Base-by-base conservation (phyloP, 2,113 vertebrate genomes). In the Odontophorus gujanensis region DNA sequence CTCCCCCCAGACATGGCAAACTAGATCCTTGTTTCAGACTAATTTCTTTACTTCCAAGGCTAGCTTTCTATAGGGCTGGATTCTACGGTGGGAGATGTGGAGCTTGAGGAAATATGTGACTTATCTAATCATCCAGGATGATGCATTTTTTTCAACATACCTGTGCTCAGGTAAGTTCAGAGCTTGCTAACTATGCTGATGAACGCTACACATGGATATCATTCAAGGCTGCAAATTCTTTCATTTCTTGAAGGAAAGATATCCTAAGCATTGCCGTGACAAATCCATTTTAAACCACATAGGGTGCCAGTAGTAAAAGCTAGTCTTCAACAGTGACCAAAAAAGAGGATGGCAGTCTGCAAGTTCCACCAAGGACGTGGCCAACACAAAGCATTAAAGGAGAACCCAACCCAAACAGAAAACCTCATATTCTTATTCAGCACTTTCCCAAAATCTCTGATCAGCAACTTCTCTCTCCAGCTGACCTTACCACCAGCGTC, bases 361-460 rank as follows among this genome's bases (percentile, higher is more conserved):
- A 47, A 51, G n/a, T 47, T 20, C 50, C 17, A 77, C n/a, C 32
- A 65, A 73, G n/a, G 50, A 53, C 0, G 0, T 17, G 34, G 45
- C 22, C 47, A 43, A 74, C 43, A 43, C 6, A 75, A 82, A 86
- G 30, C 50, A 57, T 66, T 28, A 79, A 89, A 42, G 25, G 17
- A 38, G 20, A 89, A 51, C 40, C 30, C 45, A 61, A 80, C 8
- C 18, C 45, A 66, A 71, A 71, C n/a, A 76, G 57, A 87, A 69
- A 34, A 76, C 55, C 5, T 59, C 25, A 36, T 48, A 36, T 42
- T 75, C 30, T 7, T 19, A 34, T 32, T 69, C 59, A 45, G 11
- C 11, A 5, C 10, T 74, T 45, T 8, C 42, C 26, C 11, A 0
- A 0, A 5, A 47, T 45, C 79, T 89, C 69, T 87, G 19, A 78